Base-by-base conservation (phyloP, 2,113 vertebrate species). In the Shinisaurus crocodilurus region DNA sequence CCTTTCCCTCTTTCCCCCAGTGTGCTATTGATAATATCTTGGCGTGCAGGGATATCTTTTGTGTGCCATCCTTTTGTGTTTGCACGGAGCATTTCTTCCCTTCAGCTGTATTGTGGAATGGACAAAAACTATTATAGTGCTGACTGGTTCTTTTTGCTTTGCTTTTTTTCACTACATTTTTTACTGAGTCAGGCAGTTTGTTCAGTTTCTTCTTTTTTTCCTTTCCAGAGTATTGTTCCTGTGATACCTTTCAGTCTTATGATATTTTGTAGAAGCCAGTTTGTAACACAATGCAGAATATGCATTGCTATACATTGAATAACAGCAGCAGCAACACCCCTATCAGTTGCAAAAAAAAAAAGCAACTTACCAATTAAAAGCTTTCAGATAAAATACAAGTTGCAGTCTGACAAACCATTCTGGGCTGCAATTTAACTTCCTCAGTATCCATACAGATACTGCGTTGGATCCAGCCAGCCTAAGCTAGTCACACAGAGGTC, bases 81-180 rank as follows among this genome's bases (percentile, higher is more conserved):
- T 81, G 75, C 37, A 81, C 7, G 29, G 48, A 86, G 34, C 65
- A 90, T 86, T 86, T 81, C 89, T 81, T 81, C 40, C 8, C 40
- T 60, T 85, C 32, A 85, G 34, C 32, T 70, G 25, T 85, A 81
- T 50, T 88, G 50, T 86, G 50, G 50, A 60, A 63, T 45, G 63
- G 82, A 89, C 87, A 91, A 80, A 91, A 89, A 65, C 63, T 72
- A 65, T 91, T 91, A 74, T 89, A 81, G 75, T 72, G n/a, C 60
- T 65, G n/a, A 82, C 54, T 84, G n/a, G 70, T 57, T 69, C 60
- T 69, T 84, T 88, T 80, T 48, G 34, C 75, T 82, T 54, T 67
- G 45, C 9, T 88, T 50, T 86, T 60, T 60, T 86, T 6, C 32
- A 34, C 70, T 83, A 65, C 67, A 43, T 88, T 85, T 82, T 90